Evolutionary conservation across 2,113 vertebrate genomes (phyloP).

Genomic region (Paratilapia polleni): DNA sequence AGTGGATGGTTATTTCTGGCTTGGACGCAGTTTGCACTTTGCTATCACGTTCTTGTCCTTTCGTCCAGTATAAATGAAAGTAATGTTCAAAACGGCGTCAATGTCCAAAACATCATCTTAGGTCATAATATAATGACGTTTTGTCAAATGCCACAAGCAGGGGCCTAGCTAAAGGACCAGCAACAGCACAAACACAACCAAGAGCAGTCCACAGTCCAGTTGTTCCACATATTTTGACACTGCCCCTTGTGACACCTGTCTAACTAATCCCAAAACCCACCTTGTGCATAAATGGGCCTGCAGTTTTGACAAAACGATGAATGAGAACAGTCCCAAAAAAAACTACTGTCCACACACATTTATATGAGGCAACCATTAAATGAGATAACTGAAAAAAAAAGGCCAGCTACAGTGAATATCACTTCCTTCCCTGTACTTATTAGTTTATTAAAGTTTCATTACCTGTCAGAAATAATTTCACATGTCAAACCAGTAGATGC

Average conservation of each 20-base stretch:
- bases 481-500: neutral
- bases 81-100: no score
- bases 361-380: neutral
- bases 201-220: neutral
- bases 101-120: neutral
- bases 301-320: neutral
- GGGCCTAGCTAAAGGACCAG: neutral
- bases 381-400: neutral
- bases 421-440: neutral
- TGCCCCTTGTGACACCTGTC: no score
- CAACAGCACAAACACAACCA: neutral
- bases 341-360: neutral
- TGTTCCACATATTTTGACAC: neutral
- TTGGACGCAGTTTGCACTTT: no score
- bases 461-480: neutral
- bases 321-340: neutral
- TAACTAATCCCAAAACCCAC: neutral
- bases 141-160: neutral
- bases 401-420: neutral
- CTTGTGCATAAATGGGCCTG: neutral
- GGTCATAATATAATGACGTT: neutral
- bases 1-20: no score
- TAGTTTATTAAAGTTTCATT: neutral
- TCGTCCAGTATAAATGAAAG: no score
- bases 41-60: no score